Base-by-base conservation (phyloP, 2,888 invertebrate species). In the Euphydryas editha region DNA sequence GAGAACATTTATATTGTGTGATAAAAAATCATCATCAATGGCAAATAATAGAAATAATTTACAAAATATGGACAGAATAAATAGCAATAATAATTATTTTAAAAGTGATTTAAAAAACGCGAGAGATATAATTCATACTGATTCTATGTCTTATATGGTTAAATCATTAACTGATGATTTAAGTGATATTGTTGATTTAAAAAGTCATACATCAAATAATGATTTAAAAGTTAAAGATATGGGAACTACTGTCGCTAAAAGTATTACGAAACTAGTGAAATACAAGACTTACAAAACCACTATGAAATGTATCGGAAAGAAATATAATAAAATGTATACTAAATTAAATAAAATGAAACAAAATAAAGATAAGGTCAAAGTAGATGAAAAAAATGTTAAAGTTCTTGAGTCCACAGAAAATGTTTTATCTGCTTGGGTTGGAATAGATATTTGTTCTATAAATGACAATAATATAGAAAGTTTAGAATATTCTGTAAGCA, bases 321-420 rank as follows among this genome's bases (percentile, higher is more conserved):
- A 36, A 36, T 54, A 36, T 51, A 66, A 54, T 20, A 66, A 62
- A 62, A 62, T 59, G 56, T 69, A 59, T 13, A 59, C n/a, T 18
- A 49, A 44, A 44, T 44, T 44, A 13, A 44, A 44, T 44, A 44
- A 44, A 44, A 15, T n/a, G 2, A 44, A 44, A 6, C 42, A 15
- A 15, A 44, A 44, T 49, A 39, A 36, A 36, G 8, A 44, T 57
- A 11, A 62, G 55, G 24, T 36, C 18, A 11, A 13, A 21, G 15
- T 18, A 42, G 39, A 7, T 18, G 39, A 11, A 8, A 54, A 21
- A 1, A 61, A 55, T 39, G 37, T 55, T 42, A 62, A 11, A 44
- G 24, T n/a, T 44, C 2, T 7, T 10, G 55, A 21, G 21, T 18
- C 21, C n/a, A 15, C n/a, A 21, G 30, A 20, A 30, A 36, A 36